Percentiles rank a stretch among this genome's conserved stretches.
Evolutionary conservation across 2,888 invertebrate species (phyloP).

Genomic region (Ennomos fuscantarius): DNA sequence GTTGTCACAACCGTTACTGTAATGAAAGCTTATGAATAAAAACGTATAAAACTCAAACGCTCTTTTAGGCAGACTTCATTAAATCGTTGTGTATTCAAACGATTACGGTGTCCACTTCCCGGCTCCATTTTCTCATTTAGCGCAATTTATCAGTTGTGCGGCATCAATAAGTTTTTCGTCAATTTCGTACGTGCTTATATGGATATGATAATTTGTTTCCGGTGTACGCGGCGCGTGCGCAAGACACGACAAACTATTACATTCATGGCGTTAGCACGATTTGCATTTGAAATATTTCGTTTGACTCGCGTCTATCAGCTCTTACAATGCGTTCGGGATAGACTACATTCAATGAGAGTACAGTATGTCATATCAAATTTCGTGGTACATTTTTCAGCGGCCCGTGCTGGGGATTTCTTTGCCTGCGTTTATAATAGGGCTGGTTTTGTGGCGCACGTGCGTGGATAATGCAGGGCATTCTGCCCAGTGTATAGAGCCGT

Average conservation of each 20-base stretch:
- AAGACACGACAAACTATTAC: slow-evolving; percentile 81
- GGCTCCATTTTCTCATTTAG: slow-evolving; percentile 73
- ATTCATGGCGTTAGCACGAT: slow-evolving; percentile 83
- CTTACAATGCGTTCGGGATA: slow-evolving; percentile 73
- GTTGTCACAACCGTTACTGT: slow-evolving; percentile 58
- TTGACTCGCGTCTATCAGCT: slow-evolving; percentile 71
- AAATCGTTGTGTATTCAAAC: slow-evolving; percentile 59
- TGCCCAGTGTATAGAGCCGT: slow-evolving; percentile 43
- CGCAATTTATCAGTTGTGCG: slow-evolving; percentile 78
- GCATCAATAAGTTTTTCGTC: slow-evolving; percentile 81
- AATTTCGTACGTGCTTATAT: slow-evolving; percentile 79
- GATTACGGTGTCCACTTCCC: slow-evolving; percentile 58
- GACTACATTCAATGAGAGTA: slow-evolving; percentile 67
- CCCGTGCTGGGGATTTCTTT: slow-evolving; percentile 73
- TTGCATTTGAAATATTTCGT: slow-evolving; percentile 85
- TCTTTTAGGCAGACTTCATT: slow-evolving; percentile 54
- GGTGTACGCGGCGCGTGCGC: slow-evolving; percentile 82
- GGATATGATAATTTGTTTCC: slow-evolving; percentile 85
- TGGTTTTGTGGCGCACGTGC: slow-evolving; percentile 77
- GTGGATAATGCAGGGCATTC: slow-evolving; percentile 64
- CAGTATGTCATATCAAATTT: slow-evolving; percentile 80
- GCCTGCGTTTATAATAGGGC: slow-evolving; percentile 68
- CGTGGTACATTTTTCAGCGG: slow-evolving; percentile 81
- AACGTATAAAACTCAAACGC: slow-evolving; percentile 55
- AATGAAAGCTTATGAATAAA: slow-evolving; percentile 52